Percentiles rank a stretch among this genome's conserved stretches.
These are phyloP conservation scores for Phalera bucephala DNA, from an alignment of 2,888 invertebrate genomes.

Conservation along the genomic window DNA sequence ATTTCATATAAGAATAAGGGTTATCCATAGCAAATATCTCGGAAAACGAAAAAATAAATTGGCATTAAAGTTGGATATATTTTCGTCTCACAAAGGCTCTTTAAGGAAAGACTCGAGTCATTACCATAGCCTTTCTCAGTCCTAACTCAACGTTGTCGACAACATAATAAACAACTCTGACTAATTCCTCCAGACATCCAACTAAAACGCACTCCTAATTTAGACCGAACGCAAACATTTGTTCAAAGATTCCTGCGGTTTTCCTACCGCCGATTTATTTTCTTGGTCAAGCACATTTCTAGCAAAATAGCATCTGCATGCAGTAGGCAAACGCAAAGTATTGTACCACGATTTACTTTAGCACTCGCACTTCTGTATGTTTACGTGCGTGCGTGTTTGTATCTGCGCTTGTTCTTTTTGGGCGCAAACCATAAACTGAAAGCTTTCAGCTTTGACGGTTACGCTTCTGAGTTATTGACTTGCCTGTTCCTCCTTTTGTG, in stretches of 20 bases:
- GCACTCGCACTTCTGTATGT: constrained; percentile 44
- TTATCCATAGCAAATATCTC: too few relatives aligned
- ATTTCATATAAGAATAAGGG: too few relatives aligned
- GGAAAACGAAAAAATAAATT: too few relatives aligned
- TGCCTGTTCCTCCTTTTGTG: constrained; percentile 1
- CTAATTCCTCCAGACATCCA: constrained; percentile 18
- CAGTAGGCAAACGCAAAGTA: constrained; percentile 22
- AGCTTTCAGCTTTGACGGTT: constrained; percentile 10
- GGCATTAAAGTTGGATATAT: too few relatives aligned
- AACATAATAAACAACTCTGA: constrained; percentile 4
- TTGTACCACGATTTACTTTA: constrained; percentile 26
- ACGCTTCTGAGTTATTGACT: neutral
- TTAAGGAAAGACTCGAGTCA: too few relatives aligned
- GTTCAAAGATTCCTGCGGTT: constrained; percentile 13
- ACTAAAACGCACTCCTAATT: constrained; percentile 23
- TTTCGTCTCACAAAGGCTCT: too few relatives aligned
- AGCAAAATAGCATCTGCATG: constrained; percentile 17
- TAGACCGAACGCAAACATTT: constrained; percentile 20
- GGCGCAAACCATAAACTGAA: constrained; percentile 12
- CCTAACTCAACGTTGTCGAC: neutral
- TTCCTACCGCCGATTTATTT: constrained; percentile 21
- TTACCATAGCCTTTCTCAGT: too few relatives aligned
- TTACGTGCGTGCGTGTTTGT: constrained; percentile 36
- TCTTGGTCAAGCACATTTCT: constrained; percentile 14
- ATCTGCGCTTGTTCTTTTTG: constrained; percentile 23